Evolutionary conservation across 2,888 invertebrate species (phyloP).

Genomic region (Troilus luridus): DNA sequence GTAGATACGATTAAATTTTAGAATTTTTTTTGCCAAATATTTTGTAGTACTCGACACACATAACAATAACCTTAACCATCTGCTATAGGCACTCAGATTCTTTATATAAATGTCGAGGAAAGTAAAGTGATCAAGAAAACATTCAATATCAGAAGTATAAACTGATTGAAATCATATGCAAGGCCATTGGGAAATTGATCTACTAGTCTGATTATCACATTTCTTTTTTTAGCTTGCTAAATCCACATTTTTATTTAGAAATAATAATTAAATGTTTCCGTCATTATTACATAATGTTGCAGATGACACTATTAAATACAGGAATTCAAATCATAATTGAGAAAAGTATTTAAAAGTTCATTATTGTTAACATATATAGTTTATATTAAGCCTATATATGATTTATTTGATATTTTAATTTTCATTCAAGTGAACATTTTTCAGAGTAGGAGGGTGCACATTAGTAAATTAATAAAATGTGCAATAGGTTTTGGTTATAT

Average conservation of each 20-base stretch:
- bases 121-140: not conserved
- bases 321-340: not conserved
- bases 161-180: not conserved
- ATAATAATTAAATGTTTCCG: not conserved
- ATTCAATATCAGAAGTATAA: not conserved
- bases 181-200: not conserved
- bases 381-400: no score
- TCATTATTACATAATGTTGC: not conserved
- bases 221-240: not conserved
- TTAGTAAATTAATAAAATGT: not conserved
- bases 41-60: no score
- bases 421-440: not conserved
- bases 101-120: not conserved
- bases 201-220: not conserved
- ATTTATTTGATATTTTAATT: not conserved
- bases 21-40: no score
- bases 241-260: not conserved
- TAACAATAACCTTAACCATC: not conserved
- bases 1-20: not conserved
- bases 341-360: no score
- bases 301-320: not conserved
- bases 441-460: not conserved
- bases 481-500: not conserved
- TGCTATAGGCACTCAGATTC: not conserved
- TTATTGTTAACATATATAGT: no score